Percentiles rank a stretch among this genome's conserved stretches.
phyloP scores from a whole-genome alignment of 1,140 invertebrate genomes.

The Hycleus cichorii region DNA sequence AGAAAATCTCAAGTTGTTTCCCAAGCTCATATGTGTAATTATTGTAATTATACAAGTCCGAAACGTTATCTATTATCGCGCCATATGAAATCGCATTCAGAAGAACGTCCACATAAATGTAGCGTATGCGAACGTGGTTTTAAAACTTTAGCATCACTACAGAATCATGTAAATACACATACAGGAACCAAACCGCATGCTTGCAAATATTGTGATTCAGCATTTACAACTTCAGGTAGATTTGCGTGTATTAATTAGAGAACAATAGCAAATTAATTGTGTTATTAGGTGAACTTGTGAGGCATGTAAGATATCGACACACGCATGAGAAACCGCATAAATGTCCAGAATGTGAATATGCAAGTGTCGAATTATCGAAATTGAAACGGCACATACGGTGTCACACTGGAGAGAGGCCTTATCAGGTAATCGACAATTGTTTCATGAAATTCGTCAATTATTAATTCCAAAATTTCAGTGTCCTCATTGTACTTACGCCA shows the following conservation, averaged over 20 bases:
- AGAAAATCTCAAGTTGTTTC: slow-evolving; percentile 64
- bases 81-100: slow-evolving; percentile 94
- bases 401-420: slow-evolving; percentile 80
- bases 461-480: slow-evolving; percentile 53
- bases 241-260: slow-evolving; percentile 1
- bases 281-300: slow-evolving; percentile 73
- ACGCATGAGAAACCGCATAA: slow-evolving; percentile 95
- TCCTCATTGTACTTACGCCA: slow-evolving; percentile 94
- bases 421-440: slow-evolving; percentile 50
- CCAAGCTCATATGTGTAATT: slow-evolving; percentile 75
- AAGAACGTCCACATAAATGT: slow-evolving; percentile 91
- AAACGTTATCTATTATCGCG: slow-evolving; percentile 84
- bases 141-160: slow-evolving; percentile 85
- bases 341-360: slow-evolving; percentile 91
- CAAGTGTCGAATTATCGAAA: slow-evolving; percentile 90
- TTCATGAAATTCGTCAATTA: slow-evolving; percentile 4
- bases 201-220: slow-evolving; percentile 87
- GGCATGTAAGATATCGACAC: slow-evolving; percentile 87
- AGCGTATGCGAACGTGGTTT: slow-evolving; percentile 91
- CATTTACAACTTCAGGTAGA: slow-evolving; percentile 87
- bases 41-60: slow-evolving; percentile 83
- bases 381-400: slow-evolving; percentile 87
- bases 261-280: background rate
- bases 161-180: slow-evolving; percentile 96
- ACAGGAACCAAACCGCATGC: slow-evolving; percentile 91